These are phyloP conservation scores for Chaetogeoica ovagalla DNA, from an alignment of 2,888 invertebrate species.

Conservation along the genomic window DNA sequence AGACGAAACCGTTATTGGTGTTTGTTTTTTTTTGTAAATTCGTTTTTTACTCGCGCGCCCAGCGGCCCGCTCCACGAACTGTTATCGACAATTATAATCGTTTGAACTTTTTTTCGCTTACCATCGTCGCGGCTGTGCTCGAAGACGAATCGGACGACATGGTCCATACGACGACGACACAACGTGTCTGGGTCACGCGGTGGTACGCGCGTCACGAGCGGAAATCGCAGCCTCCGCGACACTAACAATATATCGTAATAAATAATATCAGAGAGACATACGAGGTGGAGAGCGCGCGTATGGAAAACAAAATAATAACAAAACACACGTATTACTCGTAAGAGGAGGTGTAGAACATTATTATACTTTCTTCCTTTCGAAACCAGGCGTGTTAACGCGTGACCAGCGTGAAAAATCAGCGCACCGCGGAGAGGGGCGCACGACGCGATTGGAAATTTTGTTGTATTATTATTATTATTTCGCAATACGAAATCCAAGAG, in stretches of 20 bases:
- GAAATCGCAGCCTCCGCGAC: background rate
- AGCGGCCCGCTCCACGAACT: no score
- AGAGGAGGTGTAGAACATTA: no score
- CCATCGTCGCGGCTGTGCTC: background rate
- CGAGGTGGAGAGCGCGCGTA: background rate
- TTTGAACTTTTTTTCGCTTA: background rate
- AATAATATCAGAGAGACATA: slow-evolving; percentile 3
- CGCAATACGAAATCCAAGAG: slow-evolving; percentile 21
- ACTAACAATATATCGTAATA: background rate
- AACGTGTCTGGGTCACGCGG: background rate
- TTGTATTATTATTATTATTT: background rate
- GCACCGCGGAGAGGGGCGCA: slow-evolving; percentile 9
- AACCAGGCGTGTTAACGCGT: slow-evolving; percentile 35
- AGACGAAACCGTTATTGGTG: no score
- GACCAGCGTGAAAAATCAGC: slow-evolving; percentile 50
- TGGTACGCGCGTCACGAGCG: background rate
- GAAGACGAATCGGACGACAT: slow-evolving; percentile 43
- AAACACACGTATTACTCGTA: no score
- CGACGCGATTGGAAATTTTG: slow-evolving; percentile 24
- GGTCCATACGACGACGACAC: background rate
- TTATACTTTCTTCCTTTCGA: slow-evolving; percentile 52
- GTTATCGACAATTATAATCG: no score
- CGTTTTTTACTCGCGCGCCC: no score
- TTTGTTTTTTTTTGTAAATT: no score
- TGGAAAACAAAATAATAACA: no score